Evolutionary conservation across 2,888 invertebrate species (phyloP), one percentile per base, ranked within the genome.

Genomic region (Nymphalis polychloros): DNA sequence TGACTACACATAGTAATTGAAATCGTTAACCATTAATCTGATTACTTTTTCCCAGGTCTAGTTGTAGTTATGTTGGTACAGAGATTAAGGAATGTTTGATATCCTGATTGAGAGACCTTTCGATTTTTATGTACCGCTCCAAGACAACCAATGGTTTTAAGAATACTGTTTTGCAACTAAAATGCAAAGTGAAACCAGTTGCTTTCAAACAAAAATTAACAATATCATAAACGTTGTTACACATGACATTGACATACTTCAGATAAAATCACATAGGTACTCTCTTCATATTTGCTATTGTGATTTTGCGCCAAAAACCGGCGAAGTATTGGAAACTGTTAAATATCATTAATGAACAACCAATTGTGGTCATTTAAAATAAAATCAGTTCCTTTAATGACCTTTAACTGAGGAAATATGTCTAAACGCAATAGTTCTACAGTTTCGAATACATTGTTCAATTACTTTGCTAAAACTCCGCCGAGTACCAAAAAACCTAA

Each of bases 401-500:
- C 2, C 1, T 5, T 49, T 31, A 35, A n/a, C n/a, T 20, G 7
- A 35, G 7, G n/a, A 60, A 62, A 59, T 35, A 93, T 93, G 93
- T 91, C 92, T 1, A 93, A 92, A 76, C 84, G 92, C 35, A 90
- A 87, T 68, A 91, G 88, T 69, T 75, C 80, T 16, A 84, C 85
- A 7, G 65, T 82, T 27, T 92, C 95, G 50, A 95, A 95, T 78
- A 95, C 95, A 0, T 80, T 96, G 17, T 94, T 95, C 59, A 96
- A 95, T 80, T 96, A 96, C 80, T 96, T 96, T 77, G 83, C 93
- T 2, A 94, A 94, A 82, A 94, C 94, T 0, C 94, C 95, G 8
- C 93, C 92, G 1, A 79, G 90, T 6, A 85, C 80, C 70, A 89
- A 90, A 69, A 86, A 91, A 71, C 53, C 78, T 10, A 91, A 89